phyloP scores from a whole-genome alignment of 2,888 invertebrate genomes.

The Himalopsyche anomala region DNA sequence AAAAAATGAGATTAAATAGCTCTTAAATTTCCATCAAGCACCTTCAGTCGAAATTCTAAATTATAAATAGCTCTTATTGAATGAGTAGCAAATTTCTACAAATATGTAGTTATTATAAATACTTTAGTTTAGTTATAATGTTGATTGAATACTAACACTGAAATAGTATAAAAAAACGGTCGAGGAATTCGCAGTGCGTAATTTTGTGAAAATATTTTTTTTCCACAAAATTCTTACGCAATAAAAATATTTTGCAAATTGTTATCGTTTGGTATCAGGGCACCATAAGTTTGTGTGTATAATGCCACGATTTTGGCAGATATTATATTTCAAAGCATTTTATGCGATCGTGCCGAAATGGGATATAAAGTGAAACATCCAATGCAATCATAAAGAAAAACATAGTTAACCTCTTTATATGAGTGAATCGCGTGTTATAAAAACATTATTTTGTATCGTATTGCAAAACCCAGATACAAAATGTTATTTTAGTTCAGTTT shows the following conservation, averaged over 20 bases:
- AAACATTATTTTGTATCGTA: conserved; percentile 26
- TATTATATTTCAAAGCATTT: conserved; percentile 30
- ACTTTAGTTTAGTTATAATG: too few species aligned
- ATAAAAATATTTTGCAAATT: background rate
- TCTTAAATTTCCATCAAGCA: too few species aligned
- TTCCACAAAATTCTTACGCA: too few species aligned
- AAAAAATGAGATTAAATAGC: too few species aligned
- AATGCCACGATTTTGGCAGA: conserved; percentile 9
- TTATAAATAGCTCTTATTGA: too few species aligned
- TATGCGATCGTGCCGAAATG: background rate
- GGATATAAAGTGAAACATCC: conserved; percentile 7
- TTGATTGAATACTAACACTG: too few species aligned
- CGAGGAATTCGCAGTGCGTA: too few species aligned
- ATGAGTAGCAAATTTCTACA: too few species aligned
- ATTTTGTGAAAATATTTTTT: too few species aligned
- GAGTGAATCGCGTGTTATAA: conserved; percentile 31
- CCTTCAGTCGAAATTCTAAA: too few species aligned
- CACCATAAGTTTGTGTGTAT: conserved; percentile 7
- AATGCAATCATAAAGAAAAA: conserved; percentile 31
- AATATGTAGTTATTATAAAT: too few species aligned
- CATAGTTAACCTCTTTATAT: conserved; percentile 20
- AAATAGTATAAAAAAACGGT: too few species aligned
- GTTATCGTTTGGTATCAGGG: conserved; percentile 1
- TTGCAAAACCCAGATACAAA: background rate
- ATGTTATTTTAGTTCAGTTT: conserved; percentile 12